Percentiles rank a stretch among this genome's conserved stretches.
Conservation (phyloP, 2,113 vertebrate genomes). For the Piprites chloris region DNA sequence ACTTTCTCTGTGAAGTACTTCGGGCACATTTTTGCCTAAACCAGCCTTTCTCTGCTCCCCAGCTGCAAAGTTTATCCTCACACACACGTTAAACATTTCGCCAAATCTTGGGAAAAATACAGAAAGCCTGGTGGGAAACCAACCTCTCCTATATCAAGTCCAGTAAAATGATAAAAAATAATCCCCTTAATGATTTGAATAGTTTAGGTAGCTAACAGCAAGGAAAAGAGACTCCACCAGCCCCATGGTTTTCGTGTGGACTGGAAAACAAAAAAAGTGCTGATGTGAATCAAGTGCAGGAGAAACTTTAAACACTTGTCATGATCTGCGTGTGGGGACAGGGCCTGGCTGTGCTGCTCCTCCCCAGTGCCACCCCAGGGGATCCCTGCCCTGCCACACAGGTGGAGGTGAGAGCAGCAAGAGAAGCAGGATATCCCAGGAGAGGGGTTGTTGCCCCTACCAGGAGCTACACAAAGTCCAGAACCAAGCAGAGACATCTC, state of each 20-base stretch:
- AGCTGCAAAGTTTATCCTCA: not conserved
- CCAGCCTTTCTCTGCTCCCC: not conserved
- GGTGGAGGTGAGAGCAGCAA: not conserved
- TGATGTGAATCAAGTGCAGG: not conserved
- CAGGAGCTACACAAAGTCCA: accelerated
- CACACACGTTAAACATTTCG: accelerated
- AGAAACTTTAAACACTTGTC: not conserved
- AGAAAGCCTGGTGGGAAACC: not conserved
- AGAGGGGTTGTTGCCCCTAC: accelerated
- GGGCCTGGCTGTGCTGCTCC: not conserved
- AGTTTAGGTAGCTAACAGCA: accelerated
- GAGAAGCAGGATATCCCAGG: not conserved
- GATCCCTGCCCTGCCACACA: too few relatives aligned
- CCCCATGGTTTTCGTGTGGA: accelerated
- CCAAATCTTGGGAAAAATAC: not conserved
- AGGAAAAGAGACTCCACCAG: not conserved
- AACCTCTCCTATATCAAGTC: not conserved
- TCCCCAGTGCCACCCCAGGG: too few relatives aligned
- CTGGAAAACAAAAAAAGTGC: not conserved
- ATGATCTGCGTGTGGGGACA: accelerated
- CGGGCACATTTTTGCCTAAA: not conserved
- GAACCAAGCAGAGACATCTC: not conserved
- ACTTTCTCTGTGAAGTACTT: not conserved
- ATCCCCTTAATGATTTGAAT: not conserved
- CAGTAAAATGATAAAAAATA: not conserved